Percentiles rank a stretch among this genome's conserved stretches.
Evolutionary conservation across 2,888 invertebrate species (phyloP).

Genomic region (Ormyrus rosae): DNA sequence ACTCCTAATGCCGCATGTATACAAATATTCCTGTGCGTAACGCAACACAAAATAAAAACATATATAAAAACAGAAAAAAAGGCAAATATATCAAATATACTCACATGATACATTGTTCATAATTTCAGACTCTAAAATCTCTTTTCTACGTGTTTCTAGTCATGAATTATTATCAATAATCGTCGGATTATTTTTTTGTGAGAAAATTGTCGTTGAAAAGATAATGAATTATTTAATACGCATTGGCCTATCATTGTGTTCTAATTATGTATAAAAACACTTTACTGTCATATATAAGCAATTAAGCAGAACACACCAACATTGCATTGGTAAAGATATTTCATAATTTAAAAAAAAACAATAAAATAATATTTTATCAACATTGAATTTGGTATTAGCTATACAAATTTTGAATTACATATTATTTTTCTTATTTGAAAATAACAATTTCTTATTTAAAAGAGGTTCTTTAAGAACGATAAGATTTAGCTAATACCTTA

Average conservation of each 20-base stretch:
- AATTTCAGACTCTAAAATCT: conserved; percentile 51
- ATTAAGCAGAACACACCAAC: conserved; percentile 26
- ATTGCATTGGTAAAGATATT: conserved; percentile 4
- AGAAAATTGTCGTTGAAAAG: not conserved
- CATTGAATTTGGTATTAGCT: conserved; percentile 48
- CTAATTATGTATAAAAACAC: conserved; percentile 1
- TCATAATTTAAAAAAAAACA: conserved; percentile 35
- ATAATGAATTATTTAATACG: conserved; percentile 16
- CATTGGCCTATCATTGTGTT: conserved; percentile 22
- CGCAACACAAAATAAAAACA: conserved; percentile 9
- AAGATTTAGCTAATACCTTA: not conserved
- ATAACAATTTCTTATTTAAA: conserved; percentile 1
- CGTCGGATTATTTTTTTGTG: conserved; percentile 9
- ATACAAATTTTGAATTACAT: conserved; percentile 27
- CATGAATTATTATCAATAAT: not conserved
- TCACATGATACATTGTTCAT: conserved; percentile 26
- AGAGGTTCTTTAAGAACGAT: not conserved
- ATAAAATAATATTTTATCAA: conserved; percentile 39
- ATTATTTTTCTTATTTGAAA: not conserved
- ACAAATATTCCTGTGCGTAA: not conserved
- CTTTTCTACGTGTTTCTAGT: not conserved
- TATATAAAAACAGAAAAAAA: conserved; percentile 23
- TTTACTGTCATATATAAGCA: conserved; percentile 17
- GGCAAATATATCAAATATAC: conserved; percentile 25
- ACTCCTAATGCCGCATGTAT: not conserved